These are phyloP conservation scores for Notechis scutatus DNA, from an alignment of 2,113 vertebrate genomes.

Conservation along the genomic window DNA sequence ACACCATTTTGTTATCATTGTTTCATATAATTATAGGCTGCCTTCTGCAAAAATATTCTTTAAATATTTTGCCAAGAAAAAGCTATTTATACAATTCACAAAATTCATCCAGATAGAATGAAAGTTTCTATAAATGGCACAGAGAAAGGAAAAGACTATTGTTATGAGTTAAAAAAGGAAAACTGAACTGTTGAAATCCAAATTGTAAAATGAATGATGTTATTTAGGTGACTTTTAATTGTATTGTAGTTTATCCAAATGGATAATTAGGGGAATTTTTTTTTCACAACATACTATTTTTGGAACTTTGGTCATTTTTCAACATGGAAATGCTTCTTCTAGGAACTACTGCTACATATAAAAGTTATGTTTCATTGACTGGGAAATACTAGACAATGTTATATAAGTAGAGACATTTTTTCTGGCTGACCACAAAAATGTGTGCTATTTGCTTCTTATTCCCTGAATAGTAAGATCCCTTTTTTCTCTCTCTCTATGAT, in stretches of 20 bases:
- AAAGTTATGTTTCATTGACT: conserved; percentile 51
- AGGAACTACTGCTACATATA: conserved; percentile 19
- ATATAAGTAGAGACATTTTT: conserved; percentile 58
- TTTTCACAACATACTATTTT: conserved; percentile 23
- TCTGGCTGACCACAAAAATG: conserved; percentile 73
- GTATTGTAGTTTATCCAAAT: conserved; percentile 9
- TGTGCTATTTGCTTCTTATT: conserved; percentile 74
- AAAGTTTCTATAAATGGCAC: not conserved
- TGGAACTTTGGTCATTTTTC: not conserved
- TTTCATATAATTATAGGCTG: not conserved
- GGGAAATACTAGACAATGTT: conserved; percentile 41
- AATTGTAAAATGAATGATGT: conserved; percentile 29
- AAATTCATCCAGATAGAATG: not conserved
- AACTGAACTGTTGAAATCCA: conserved; percentile 37
- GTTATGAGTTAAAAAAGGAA: conserved; percentile 39
- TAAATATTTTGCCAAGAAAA: not conserved
- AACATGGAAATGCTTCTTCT: conserved; percentile 28
- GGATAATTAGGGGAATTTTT: conserved; percentile 19
- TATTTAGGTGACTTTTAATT: conserved; percentile 41
- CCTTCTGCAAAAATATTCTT: not conserved
- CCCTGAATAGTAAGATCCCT: conserved; percentile 70
- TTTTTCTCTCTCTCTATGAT: conserved; percentile 65
- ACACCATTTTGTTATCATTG: not conserved
- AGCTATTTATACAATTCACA: not conserved
- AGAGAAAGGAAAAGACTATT: conserved; percentile 15